Evolutionary conservation across 2,888 invertebrate species (phyloP).

Genomic region (Pheosia tremula): DNA sequence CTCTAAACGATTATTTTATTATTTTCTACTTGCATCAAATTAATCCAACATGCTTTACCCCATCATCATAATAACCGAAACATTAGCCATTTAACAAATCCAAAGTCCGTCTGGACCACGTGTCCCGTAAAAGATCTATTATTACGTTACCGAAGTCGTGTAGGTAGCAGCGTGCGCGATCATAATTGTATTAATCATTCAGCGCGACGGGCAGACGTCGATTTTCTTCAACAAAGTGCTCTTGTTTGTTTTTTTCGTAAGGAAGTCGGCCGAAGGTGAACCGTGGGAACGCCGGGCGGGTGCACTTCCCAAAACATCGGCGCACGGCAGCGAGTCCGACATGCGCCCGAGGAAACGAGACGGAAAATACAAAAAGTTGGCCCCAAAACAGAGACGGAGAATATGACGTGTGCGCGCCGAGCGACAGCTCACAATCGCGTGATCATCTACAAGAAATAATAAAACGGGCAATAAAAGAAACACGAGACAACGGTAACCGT

Average conservation of each 20-base stretch:
- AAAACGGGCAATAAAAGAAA: constrained; percentile 84
- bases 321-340: constrained; percentile 82
- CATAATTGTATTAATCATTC: constrained; percentile 84
- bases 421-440: constrained; percentile 84
- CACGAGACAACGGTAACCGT: constrained; percentile 76
- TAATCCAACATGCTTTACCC: neutral
- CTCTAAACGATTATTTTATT: no score
- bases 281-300: constrained; percentile 85
- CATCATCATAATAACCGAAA: constrained; percentile 26
- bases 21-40: neutral
- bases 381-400: constrained; percentile 50
- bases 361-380: constrained; percentile 30
- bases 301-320: constrained; percentile 86
- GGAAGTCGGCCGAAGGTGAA: constrained; percentile 83
- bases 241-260: constrained; percentile 85
- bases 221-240: constrained; percentile 84
- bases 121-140: constrained; percentile 79
- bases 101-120: constrained; percentile 64
- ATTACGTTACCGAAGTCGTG: constrained; percentile 73
- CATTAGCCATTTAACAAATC: constrained; percentile 43
- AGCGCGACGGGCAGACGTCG: constrained; percentile 83
- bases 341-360: constrained; percentile 72
- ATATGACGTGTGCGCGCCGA: constrained; percentile 82
- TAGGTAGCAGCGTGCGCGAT: constrained; percentile 79
- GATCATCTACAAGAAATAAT: constrained; percentile 85